phyloP scores from a whole-genome alignment of 2,888 invertebrate species.

The Chrysina gloriosa region DNA sequence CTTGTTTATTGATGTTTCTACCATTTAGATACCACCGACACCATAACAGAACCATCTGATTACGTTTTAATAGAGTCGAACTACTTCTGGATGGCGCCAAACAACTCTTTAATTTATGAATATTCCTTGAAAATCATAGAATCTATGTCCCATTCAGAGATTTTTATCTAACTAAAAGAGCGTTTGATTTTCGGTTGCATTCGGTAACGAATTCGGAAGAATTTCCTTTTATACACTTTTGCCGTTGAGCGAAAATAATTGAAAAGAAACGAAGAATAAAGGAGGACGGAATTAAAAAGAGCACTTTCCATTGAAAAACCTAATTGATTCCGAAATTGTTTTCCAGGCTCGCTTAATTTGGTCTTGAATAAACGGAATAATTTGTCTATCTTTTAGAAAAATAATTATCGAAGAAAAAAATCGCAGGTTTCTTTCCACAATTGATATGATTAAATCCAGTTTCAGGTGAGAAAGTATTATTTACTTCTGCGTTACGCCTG shows the following conservation, averaged over 20 bases:
- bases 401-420: background rate
- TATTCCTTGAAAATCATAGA: background rate
- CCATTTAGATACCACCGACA: background rate
- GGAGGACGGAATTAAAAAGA: conserved; percentile 3
- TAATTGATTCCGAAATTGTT: conserved; percentile 26
- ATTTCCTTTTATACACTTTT: background rate
- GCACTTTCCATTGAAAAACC: conserved; percentile 19
- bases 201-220: background rate
- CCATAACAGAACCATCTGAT: background rate
- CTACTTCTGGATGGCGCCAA: background rate
- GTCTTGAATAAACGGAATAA: conserved; percentile 10
- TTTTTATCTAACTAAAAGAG: conserved; percentile 2
- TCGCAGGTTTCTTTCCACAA: background rate
- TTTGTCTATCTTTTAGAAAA: conserved; percentile 13
- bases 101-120: conserved; percentile 7
- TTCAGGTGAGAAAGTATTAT: conserved; percentile 1
- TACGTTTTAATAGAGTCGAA: background rate
- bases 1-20: too few relatives aligned
- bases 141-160: background rate
- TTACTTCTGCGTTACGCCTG: conserved; percentile 9
- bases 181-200: background rate
- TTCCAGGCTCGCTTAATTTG: conserved; percentile 4
- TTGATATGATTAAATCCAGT: background rate
- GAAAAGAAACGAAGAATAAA: background rate
- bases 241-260: background rate